These are phyloP conservation scores for Spisula subtruncata DNA, from an alignment of 2,888 invertebrate species.

Conservation along the genomic window DNA sequence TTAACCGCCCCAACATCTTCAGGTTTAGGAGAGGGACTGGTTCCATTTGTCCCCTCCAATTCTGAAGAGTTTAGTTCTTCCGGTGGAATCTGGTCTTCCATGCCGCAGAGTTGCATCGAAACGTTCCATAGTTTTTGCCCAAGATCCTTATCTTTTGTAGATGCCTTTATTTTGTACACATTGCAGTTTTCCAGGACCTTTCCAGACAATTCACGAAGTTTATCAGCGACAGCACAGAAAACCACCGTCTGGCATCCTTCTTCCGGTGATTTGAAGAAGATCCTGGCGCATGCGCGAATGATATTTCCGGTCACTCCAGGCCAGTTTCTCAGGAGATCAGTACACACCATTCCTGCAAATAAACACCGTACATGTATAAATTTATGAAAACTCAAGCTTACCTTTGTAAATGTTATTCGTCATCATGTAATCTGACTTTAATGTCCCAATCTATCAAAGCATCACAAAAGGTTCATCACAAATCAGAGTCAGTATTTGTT, in stretches of 20 bases:
- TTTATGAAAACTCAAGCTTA: no score
- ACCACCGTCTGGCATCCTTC: slow-evolving; percentile 84
- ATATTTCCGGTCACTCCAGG: slow-evolving; percentile 82
- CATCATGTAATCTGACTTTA: no score
- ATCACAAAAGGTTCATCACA: no score
- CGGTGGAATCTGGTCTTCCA: slow-evolving; percentile 70
- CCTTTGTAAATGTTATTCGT: no score
- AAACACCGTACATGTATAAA: not conserved
- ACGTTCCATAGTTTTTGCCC: slow-evolving; percentile 79
- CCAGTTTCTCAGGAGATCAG: slow-evolving; percentile 82
- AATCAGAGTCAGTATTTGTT: no score
- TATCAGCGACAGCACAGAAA: slow-evolving; percentile 82
- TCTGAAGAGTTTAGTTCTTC: slow-evolving; percentile 16
- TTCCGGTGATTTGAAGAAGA: slow-evolving; percentile 84
- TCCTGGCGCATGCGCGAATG: slow-evolving; percentile 75
- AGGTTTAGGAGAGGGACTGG: not conserved
- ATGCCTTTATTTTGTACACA: slow-evolving; percentile 68
- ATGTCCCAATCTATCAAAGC: no score
- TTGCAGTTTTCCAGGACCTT: slow-evolving; percentile 80
- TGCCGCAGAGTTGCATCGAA: slow-evolving; percentile 79
- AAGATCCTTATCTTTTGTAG: slow-evolving; percentile 72
- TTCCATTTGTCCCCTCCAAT: not conserved
- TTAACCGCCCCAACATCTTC: slow-evolving; percentile 22
- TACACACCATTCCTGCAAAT: slow-evolving; percentile 78
- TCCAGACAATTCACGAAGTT: slow-evolving; percentile 80